These are phyloP conservation scores for Eurypyga helias DNA, from an alignment of 2,113 vertebrate genomes.

Conservation along the genomic window DNA sequence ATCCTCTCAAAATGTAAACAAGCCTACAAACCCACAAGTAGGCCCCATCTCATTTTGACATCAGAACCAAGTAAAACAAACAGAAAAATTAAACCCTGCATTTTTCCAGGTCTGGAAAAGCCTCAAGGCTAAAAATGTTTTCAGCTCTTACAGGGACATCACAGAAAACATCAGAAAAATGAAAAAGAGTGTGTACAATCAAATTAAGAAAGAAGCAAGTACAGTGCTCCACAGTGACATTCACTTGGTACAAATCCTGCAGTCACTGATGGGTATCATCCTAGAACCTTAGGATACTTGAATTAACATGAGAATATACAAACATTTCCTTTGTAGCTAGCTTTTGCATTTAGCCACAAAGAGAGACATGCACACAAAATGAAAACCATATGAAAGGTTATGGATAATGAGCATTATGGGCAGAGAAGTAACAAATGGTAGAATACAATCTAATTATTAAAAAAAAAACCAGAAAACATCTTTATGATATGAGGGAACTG, in stretches of 20 bases:
- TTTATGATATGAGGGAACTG: not conserved
- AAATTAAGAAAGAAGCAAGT: not conserved
- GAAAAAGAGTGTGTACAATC: not conserved
- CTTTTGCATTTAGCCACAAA: not conserved
- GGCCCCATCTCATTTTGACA: not conserved
- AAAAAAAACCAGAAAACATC: not conserved
- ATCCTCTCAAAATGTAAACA: constrained; percentile 20
- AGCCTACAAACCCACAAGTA: not conserved
- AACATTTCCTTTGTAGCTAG: not conserved
- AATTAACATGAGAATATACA: not conserved
- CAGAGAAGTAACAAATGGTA: not conserved
- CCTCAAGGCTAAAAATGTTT: not conserved
- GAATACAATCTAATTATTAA: not conserved
- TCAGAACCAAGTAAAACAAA: constrained; percentile 11
- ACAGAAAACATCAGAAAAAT: not conserved
- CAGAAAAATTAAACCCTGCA: not conserved
- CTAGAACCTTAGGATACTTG: not conserved
- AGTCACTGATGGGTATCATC: not conserved
- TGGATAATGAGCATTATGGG: not conserved
- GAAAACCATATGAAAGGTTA: not conserved
- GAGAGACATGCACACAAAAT: not conserved
- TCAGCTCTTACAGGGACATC: not conserved
- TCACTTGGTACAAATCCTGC: not conserved
- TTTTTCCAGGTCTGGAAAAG: not conserved
- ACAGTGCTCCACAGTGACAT: not conserved